Conservation (phyloP, 2,797 vertebrate species). For the Smutsia temminckii region DNA sequence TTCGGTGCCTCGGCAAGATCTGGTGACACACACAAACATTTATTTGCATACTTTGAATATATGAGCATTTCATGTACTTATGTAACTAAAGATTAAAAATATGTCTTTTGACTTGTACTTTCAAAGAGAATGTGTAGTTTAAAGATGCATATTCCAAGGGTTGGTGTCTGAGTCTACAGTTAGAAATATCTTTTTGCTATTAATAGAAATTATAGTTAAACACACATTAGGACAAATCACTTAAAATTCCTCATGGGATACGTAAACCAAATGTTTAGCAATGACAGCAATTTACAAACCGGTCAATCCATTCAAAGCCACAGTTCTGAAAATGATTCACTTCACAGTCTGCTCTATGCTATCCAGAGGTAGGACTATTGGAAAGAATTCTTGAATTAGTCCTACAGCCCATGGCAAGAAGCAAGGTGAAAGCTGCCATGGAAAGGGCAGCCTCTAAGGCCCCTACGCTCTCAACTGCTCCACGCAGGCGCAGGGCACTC, state of each 20-base stretch:
- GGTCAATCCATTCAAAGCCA: not conserved
- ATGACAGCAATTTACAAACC: not conserved
- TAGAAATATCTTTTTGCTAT: not conserved
- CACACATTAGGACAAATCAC: not conserved
- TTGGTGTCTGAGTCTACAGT: not conserved
- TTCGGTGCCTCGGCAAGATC: not conserved
- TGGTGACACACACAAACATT: not conserved
- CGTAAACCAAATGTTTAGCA: not conserved
- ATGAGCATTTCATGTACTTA: not conserved
- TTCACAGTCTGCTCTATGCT: not conserved
- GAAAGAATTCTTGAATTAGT: not conserved
- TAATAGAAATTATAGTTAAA: not conserved
- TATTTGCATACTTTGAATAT: not conserved
- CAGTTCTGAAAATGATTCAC: not conserved
- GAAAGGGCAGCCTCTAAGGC: not conserved
- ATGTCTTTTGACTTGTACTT: not conserved
- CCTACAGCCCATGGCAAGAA: not conserved
- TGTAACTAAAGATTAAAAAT: not conserved
- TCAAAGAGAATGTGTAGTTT: not conserved
- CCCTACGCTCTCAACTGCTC: not conserved
- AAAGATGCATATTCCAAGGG: not conserved
- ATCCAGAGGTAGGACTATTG: not conserved
- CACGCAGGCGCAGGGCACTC: not conserved
- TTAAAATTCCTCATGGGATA: conserved; percentile 9
- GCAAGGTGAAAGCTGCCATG: not conserved